phyloP scores from a whole-genome alignment of 2,888 invertebrate species.

The Drosophila tripunctata region DNA sequence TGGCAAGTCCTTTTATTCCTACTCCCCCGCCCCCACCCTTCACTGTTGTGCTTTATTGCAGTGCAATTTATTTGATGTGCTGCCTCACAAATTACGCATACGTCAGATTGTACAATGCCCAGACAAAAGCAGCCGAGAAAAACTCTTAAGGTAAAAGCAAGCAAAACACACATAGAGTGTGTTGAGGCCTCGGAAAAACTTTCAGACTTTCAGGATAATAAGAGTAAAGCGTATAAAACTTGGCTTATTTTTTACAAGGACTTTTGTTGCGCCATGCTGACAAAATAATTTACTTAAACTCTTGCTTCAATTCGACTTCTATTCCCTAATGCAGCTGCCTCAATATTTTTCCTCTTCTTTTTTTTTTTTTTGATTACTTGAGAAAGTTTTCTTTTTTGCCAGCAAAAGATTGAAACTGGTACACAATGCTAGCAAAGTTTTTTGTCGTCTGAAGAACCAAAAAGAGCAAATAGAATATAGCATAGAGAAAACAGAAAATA shows the following conservation, averaged over 20 bases:
- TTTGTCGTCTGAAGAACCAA: constrained; percentile 5
- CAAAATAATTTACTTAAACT: constrained; percentile 60
- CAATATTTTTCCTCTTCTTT: background rate
- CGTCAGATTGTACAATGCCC: constrained; percentile 39
- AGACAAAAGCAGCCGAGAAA: constrained; percentile 14
- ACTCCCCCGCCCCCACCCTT: background rate
- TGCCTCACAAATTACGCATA: constrained; percentile 62
- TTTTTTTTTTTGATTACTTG: constrained; percentile 37
- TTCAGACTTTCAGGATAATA: constrained; percentile 36
- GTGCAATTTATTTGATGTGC: constrained; percentile 64
- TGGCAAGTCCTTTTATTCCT: constrained; percentile 15
- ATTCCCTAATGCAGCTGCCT: constrained; percentile 7
- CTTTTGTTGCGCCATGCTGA: constrained; percentile 10
- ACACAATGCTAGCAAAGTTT: constrained; percentile 32
- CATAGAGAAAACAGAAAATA: constrained; percentile 32
- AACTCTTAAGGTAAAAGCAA: constrained; percentile 29
- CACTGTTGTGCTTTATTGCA: constrained; percentile 49
- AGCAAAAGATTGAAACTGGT: constrained; percentile 29
- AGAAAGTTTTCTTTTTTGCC: constrained; percentile 37
- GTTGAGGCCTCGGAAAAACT: constrained; percentile 41
- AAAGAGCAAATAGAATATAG: background rate
- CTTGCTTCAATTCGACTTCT: constrained; percentile 37
- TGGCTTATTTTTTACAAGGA: constrained; percentile 6
- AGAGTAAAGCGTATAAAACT: constrained; percentile 49
- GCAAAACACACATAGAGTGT: constrained; percentile 12